These are phyloP conservation scores for Drosophila meridiana DNA, from an alignment of 2,888 invertebrate genomes.

Conservation along the genomic window DNA sequence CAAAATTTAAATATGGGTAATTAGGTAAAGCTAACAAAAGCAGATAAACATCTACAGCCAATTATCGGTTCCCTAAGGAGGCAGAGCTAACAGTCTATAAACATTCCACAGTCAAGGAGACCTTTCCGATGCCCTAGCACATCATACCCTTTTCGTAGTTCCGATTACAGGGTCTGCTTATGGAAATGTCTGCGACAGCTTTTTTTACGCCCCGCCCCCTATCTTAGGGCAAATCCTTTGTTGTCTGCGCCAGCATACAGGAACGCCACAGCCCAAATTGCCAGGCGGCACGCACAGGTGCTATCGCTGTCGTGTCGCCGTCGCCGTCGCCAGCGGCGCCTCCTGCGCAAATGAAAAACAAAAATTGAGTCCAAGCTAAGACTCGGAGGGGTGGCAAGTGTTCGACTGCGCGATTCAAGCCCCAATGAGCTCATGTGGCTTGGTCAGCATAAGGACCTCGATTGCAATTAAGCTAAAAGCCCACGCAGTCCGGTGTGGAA, in stretches of 20 bases:
- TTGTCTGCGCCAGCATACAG: conserved; percentile 59
- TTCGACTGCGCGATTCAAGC: conserved; percentile 23
- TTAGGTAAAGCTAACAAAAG: too few relatives aligned
- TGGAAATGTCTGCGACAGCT: conserved; percentile 65
- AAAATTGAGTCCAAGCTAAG: background rate
- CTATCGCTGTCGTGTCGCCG: conserved; percentile 5
- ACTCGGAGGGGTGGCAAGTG: conserved; percentile 1
- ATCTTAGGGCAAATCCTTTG: conserved; percentile 63
- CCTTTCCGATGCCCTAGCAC: background rate
- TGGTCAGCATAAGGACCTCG: conserved; percentile 8
- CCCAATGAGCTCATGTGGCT: conserved; percentile 71
- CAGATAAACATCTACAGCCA: too few relatives aligned
- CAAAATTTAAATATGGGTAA: background rate
- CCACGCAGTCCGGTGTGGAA: conserved; percentile 38
- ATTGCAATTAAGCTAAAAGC: conserved; percentile 82
- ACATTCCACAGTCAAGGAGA: background rate
- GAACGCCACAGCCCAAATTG: conserved; percentile 49
- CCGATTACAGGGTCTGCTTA: conserved; percentile 26
- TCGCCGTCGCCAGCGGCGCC: conserved; percentile 26
- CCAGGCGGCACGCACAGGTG: conserved; percentile 69
- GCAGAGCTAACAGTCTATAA: background rate
- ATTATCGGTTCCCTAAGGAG: too few relatives aligned
- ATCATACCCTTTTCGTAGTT: background rate
- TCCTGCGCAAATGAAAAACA: conserved; percentile 55
- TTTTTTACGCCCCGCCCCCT: conserved; percentile 27